Conservation (phyloP, 2,113 vertebrate genomes). For the Tachysurus vachellii region DNA sequence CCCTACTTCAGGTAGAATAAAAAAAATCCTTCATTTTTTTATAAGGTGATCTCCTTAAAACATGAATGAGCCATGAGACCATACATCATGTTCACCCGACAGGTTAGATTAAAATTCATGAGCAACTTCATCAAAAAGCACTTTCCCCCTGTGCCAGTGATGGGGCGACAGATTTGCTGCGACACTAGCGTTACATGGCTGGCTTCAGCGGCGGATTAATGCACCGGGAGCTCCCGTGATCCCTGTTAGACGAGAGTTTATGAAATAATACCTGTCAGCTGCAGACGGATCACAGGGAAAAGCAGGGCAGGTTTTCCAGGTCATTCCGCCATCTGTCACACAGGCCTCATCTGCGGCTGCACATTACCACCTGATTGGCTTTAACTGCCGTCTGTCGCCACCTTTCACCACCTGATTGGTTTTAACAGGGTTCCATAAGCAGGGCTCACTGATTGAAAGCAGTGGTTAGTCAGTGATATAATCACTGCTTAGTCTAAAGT, state of each 20-base stretch:
- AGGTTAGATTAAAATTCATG: conserved; percentile 98
- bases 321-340: conserved; percentile 93
- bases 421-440: conserved; percentile 79
- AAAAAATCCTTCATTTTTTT: conserved; percentile 62
- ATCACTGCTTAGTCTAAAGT: conserved; percentile 83
- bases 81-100: conserved; percentile 90
- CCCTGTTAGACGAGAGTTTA: conserved; percentile 87
- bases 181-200: conserved; percentile 90
- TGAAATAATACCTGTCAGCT: conserved; percentile 99
- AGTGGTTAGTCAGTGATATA: conserved; percentile 85
- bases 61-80: conserved; percentile 91
- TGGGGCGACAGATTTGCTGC: conserved; percentile 88
- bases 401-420: conserved; percentile 93
- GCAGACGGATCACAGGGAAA: conserved; percentile 84
- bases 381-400: conserved; percentile 83
- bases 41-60: conserved; percentile 81
- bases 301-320: conserved; percentile 91
- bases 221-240: conserved; percentile 73
- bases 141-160: conserved; percentile 81
- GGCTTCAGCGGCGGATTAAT: conserved; percentile 90
- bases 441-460: conserved; percentile 76
- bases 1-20: conserved; percentile 52
- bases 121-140: conserved; percentile 98
- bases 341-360: conserved; percentile 83
- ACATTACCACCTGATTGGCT: conserved; percentile 94